A percentile compares a stretch with the other conserved stretches of the same genome.
These are phyloP conservation scores for Chiroxiphia lanceolata DNA, from an alignment of 2,797 vertebrate species.

Conservation along the genomic window DNA sequence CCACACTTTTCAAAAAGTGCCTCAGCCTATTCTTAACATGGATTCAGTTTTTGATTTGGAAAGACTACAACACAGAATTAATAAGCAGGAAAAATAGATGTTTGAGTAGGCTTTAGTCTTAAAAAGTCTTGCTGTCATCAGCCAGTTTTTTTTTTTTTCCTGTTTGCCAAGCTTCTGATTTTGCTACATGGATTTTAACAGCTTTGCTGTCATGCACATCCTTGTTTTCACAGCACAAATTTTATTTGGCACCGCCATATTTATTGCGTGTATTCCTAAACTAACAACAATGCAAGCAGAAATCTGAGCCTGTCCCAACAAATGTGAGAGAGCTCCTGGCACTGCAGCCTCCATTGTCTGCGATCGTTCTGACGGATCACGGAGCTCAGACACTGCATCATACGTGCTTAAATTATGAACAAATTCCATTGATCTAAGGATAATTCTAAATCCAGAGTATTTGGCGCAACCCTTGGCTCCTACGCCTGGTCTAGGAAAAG, in stretches of 20 bases:
- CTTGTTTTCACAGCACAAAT: conserved; percentile 57
- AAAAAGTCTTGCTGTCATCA: conserved; percentile 52
- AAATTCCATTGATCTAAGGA: conserved; percentile 71
- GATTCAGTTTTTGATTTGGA: neutral
- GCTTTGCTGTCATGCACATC: conserved; percentile 65
- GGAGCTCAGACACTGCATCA: conserved; percentile 73
- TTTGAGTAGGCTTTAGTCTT: conserved; percentile 26
- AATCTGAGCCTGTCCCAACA: conserved; percentile 62
- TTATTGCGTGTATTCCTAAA: conserved; percentile 54
- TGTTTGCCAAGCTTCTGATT: conserved; percentile 61
- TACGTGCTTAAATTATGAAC: conserved; percentile 66
- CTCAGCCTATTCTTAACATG: neutral
- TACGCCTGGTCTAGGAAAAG: conserved; percentile 33
- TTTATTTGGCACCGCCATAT: conserved; percentile 59
- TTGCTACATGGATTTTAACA: conserved; percentile 67
- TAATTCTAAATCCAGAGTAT: conserved; percentile 67
- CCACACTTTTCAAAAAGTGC: neutral
- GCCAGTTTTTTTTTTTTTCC: conserved; percentile 23
- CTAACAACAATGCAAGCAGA: conserved; percentile 59
- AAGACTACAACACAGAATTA: neutral
- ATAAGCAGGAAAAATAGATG: neutral
- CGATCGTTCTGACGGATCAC: conserved; percentile 57
- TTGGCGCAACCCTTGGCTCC: conserved; percentile 54
- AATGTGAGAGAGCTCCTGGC: conserved; percentile 30
- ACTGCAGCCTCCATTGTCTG: neutral